These are phyloP conservation scores for Chrysomallon squamiferum DNA, from an alignment of 1,140 invertebrate genomes.

Conservation along the genomic window DNA sequence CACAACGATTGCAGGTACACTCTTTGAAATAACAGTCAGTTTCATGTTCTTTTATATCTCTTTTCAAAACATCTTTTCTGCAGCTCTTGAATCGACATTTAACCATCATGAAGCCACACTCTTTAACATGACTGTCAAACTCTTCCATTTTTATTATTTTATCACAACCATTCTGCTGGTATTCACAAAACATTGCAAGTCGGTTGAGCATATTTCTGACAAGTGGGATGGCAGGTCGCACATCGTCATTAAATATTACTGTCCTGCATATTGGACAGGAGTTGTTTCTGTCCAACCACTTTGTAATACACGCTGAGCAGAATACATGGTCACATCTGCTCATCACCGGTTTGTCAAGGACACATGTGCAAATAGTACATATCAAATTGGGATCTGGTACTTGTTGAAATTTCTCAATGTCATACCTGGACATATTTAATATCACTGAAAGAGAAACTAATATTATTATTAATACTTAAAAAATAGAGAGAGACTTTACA, in stretches of 20 bases:
- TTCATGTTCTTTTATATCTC: constrained; percentile 31
- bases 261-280: constrained; percentile 53
- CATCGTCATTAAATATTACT: constrained; percentile 19
- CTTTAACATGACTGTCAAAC: constrained; percentile 27
- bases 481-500: no score
- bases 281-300: constrained; percentile 35
- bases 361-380: constrained; percentile 56
- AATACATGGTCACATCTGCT: constrained; percentile 56
- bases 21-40: constrained; percentile 30
- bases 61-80: constrained; percentile 14
- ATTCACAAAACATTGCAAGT: constrained; percentile 39
- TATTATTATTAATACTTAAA: no score
- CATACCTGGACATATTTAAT: constrained; percentile 48
- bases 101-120: constrained; percentile 30
- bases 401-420: constrained; percentile 49
- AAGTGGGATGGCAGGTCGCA: constrained; percentile 48
- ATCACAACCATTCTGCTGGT: constrained; percentile 36
- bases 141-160: constrained; percentile 30
- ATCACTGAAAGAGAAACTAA: no score
- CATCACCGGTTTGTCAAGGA: constrained; percentile 47
- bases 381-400: constrained; percentile 51
- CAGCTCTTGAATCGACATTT: constrained; percentile 27
- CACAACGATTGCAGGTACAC: constrained; percentile 27
- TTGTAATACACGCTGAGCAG: constrained; percentile 50
- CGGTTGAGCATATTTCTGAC: constrained; percentile 56